Percentiles rank a stretch among this genome's conserved stretches.
Evolutionary conservation across 2,113 vertebrate genomes (phyloP).

Genomic region (Salvelinus fontinalis): DNA sequence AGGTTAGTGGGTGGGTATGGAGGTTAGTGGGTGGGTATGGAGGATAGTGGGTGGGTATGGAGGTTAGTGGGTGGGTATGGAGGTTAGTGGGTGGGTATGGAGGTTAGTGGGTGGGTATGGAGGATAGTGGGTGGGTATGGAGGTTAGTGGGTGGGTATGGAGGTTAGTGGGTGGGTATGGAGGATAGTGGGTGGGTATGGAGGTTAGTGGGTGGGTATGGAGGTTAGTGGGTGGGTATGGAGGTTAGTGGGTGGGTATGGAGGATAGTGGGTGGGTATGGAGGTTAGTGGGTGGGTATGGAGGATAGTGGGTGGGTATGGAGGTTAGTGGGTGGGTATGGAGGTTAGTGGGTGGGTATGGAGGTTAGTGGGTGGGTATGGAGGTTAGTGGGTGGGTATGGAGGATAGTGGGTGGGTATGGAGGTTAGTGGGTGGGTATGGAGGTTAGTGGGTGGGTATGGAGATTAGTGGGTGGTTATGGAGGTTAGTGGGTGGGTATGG

Average conservation of each 20-base stretch:
- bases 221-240: constrained; percentile 9
- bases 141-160: constrained; percentile 11
- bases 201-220: constrained; percentile 12
- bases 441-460: neutral
- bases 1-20: constrained; percentile 14
- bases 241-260: constrained; percentile 12
- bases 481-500: no score
- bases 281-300: no score
- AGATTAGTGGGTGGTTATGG: constrained; percentile 9
- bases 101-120: constrained; percentile 12
- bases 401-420: constrained; percentile 18
- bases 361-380: constrained; percentile 15
- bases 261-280: neutral
- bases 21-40: constrained; percentile 15
- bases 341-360: constrained; percentile 12
- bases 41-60: no score
- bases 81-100: constrained; percentile 16
- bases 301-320: no score
- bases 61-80: no score
- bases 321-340: neutral
- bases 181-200: constrained; percentile 11
- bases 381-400: constrained; percentile 16
- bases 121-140: constrained; percentile 10
- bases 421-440: neutral
- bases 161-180: constrained; percentile 10